These are phyloP conservation scores for Junco hyemalis DNA, from an alignment of 2,113 vertebrate genomes.

Conservation along the genomic window DNA sequence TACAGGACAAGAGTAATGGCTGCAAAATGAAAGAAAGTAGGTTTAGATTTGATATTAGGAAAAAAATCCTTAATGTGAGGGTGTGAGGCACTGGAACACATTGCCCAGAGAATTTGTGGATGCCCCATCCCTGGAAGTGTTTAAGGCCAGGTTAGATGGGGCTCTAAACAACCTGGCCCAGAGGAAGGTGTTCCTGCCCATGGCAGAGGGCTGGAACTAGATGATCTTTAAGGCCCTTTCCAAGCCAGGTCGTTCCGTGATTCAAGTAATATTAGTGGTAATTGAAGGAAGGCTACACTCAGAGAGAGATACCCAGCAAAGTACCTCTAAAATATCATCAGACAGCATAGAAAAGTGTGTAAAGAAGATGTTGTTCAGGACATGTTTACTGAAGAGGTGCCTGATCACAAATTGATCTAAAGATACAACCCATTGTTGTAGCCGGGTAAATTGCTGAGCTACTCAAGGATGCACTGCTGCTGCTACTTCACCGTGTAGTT, in stretches of 20 bases:
- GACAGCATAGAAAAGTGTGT: accelerated
- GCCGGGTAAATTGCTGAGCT: background rate
- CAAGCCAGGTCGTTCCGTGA: background rate
- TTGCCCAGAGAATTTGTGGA: background rate
- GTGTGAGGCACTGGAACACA: background rate
- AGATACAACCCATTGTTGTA: background rate
- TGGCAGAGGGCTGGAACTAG: background rate
- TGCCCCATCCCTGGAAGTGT: background rate
- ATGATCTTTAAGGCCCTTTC: background rate
- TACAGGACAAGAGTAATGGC: background rate
- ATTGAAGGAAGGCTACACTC: background rate
- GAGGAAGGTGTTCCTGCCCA: background rate
- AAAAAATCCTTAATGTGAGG: background rate
- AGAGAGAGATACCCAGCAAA: background rate
- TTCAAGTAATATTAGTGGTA: background rate
- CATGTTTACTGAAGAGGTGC: background rate
- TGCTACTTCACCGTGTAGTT: accelerated
- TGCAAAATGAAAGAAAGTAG: background rate
- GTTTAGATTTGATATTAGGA: background rate
- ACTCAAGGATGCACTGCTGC: background rate
- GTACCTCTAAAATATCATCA: background rate
- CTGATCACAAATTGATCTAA: background rate
- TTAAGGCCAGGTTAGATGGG: background rate
- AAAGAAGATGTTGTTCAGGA: background rate
- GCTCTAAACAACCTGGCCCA: background rate